Evolutionary conservation across 1,140 invertebrate genomes (phyloP).

Genomic region (Acromyrmex echinatior): DNA sequence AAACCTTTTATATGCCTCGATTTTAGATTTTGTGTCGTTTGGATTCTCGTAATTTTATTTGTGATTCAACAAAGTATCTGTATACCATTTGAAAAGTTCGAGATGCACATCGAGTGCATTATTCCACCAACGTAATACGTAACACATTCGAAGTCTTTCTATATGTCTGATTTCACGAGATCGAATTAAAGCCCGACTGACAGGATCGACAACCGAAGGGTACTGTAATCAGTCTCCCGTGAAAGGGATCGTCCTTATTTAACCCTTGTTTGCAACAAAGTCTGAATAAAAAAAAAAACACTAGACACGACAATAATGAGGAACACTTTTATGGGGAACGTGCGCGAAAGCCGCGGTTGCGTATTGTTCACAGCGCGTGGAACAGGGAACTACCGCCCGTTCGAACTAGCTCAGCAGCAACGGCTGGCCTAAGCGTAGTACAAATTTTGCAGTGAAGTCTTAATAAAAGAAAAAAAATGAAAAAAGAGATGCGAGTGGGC

Average conservation of each 20-base stretch:
- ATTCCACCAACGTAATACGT: not conserved
- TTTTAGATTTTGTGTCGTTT: not conserved
- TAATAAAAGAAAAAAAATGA: constrained; percentile 45
- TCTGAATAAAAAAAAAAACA: constrained; percentile 65
- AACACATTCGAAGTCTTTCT: not conserved
- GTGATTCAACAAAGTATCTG: constrained; percentile 1
- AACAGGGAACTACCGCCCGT: constrained; percentile 54
- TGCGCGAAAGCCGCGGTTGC: constrained; percentile 30
- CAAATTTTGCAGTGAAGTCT: constrained; percentile 72
- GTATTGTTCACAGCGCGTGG: constrained; percentile 34
- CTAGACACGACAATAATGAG: constrained; percentile 75
- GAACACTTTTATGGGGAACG: constrained; percentile 55
- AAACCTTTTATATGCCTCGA: too few species aligned
- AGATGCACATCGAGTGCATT: not conserved
- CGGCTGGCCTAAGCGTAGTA: constrained; percentile 76
- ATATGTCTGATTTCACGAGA: constrained; percentile 3
- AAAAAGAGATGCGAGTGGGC: constrained; percentile 32
- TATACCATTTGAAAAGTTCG: not conserved
- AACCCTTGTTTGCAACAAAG: constrained; percentile 61
- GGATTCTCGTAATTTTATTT: not conserved
- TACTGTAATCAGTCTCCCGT: constrained; percentile 9
- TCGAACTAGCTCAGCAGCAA: constrained; percentile 67
- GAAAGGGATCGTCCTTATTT: constrained; percentile 15
- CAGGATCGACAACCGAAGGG: not conserved
- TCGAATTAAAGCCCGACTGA: not conserved